phyloP scores from a whole-genome alignment of 2,888 invertebrate genomes.

The Cryptosula pallasiana region DNA sequence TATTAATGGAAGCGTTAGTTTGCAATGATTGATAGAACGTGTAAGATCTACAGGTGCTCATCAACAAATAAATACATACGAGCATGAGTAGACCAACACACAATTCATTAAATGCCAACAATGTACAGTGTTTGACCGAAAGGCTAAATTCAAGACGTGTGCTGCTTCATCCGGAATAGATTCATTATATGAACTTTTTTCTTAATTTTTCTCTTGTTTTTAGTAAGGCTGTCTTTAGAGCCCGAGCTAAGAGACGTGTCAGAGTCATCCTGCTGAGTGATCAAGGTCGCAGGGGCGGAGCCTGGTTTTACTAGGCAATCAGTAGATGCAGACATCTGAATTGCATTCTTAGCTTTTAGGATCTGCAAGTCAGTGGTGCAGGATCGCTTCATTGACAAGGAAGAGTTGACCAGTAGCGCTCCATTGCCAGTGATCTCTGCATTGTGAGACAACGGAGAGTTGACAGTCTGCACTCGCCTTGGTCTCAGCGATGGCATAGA shows the following conservation, averaged over 20 bases:
- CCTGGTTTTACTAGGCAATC: not conserved
- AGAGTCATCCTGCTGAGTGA: not conserved
- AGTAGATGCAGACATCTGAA: not conserved
- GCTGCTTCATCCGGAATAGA: not conserved
- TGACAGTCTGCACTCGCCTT: not conserved
- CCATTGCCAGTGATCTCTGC: not conserved
- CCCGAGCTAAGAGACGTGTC: slow-evolving; percentile 4
- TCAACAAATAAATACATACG: too few species aligned
- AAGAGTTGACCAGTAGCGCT: not conserved
- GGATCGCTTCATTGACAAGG: slow-evolving; percentile 10
- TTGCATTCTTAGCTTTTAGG: not conserved
- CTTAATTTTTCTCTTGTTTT: not conserved
- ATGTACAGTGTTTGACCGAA: too few species aligned
- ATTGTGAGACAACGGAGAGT: slow-evolving; percentile 1
- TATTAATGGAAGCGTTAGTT: too few species aligned
- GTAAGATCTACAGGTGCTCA: too few species aligned
- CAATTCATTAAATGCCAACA: too few species aligned
- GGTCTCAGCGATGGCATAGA: not conserved
- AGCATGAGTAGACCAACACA: too few species aligned
- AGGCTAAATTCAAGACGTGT: slow-evolving; percentile 14
- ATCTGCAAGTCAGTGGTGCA: not conserved
- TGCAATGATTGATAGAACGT: too few species aligned
- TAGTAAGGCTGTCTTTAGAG: not conserved
- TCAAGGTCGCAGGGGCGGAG: not conserved
- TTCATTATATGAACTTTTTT: not conserved